These are phyloP conservation scores for Hoplostethus mediterraneus DNA, from an alignment of 2,797 vertebrate species.

Conservation along the genomic window DNA sequence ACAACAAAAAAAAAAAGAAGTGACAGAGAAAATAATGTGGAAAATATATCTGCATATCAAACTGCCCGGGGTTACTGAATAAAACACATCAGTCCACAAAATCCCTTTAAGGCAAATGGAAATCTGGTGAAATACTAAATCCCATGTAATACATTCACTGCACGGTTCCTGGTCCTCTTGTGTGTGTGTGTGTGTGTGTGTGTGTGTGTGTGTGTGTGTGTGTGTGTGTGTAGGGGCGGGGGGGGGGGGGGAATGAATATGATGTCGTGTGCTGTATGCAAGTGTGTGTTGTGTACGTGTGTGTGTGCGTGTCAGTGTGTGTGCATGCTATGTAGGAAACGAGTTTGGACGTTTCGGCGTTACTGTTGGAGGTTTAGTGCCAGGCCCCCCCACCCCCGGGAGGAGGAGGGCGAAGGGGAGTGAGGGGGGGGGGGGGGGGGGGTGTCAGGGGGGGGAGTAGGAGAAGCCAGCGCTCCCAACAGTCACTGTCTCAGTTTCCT, in stretches of 20 bases:
- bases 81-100: slow-evolving; percentile 73
- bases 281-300: slow-evolving; percentile 24
- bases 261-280: slow-evolving; percentile 33
- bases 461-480: slow-evolving; percentile 37
- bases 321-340: slow-evolving; percentile 36
- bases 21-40: slow-evolving; percentile 65
- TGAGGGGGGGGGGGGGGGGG: slow-evolving; percentile 24
- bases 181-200: slow-evolving; percentile 37
- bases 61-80: slow-evolving; percentile 74
- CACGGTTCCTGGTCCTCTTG: slow-evolving; percentile 71
- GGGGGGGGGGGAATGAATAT: slow-evolving; percentile 38
- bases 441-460: slow-evolving; percentile 36
- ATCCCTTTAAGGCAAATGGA: slow-evolving; percentile 82
- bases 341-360: slow-evolving; percentile 73
- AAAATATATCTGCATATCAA: slow-evolving; percentile 73
- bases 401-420: slow-evolving; percentile 23
- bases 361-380: slow-evolving; percentile 75
- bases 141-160: slow-evolving; percentile 79
- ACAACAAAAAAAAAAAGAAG: slow-evolving; percentile 59
- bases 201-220: slow-evolving; percentile 44
- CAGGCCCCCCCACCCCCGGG: slow-evolving; percentile 43
- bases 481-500: slow-evolving; percentile 71
- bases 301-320: slow-evolving; percentile 10
- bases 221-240: slow-evolving; percentile 11
- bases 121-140: slow-evolving; percentile 69